These are phyloP conservation scores for Pachymerium ferrugineum DNA, from an alignment of 2,888 invertebrate species.

Conservation along the genomic window DNA sequence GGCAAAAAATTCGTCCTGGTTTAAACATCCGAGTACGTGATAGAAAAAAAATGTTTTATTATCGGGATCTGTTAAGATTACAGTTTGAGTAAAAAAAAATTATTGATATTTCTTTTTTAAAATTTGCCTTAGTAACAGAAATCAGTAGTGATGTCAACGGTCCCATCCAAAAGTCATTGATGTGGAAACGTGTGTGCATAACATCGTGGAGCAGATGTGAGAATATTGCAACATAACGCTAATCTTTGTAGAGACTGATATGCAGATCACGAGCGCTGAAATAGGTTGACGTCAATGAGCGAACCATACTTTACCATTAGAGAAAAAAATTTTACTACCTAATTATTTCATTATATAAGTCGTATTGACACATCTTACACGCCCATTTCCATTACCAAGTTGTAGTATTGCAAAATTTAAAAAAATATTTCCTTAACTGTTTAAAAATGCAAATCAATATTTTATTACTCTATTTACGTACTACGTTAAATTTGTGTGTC, in stretches of 20 bases:
- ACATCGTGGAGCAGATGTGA: constrained; percentile 12
- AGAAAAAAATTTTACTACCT: not conserved
- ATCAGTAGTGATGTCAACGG: constrained; percentile 11
- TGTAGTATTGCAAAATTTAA: not conserved
- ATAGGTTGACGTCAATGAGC: not conserved
- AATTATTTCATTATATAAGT: constrained; percentile 8
- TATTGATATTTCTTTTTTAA: not conserved
- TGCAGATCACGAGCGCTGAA: not conserved
- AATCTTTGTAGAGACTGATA: constrained; percentile 7
- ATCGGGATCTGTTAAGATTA: too few relatives aligned
- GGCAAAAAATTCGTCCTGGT: too few relatives aligned
- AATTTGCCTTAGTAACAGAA: constrained; percentile 19
- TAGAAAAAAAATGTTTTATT: too few relatives aligned
- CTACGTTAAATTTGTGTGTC: too few relatives aligned
- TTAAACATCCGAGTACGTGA: too few relatives aligned
- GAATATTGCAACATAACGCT: not conserved
- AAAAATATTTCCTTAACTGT: not conserved
- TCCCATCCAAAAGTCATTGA: constrained; percentile 19
- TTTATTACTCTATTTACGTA: too few relatives aligned
- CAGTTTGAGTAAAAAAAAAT: too few relatives aligned
- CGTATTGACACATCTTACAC: not conserved
- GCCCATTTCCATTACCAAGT: not conserved
- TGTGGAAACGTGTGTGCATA: constrained; percentile 25
- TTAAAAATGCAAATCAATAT: too few relatives aligned
- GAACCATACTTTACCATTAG: not conserved